Evolutionary conservation across 35 echinoderm and acorn worm genomes (phyloP).

Genomic region (Hemicentrotus pulcherrimus): DNA sequence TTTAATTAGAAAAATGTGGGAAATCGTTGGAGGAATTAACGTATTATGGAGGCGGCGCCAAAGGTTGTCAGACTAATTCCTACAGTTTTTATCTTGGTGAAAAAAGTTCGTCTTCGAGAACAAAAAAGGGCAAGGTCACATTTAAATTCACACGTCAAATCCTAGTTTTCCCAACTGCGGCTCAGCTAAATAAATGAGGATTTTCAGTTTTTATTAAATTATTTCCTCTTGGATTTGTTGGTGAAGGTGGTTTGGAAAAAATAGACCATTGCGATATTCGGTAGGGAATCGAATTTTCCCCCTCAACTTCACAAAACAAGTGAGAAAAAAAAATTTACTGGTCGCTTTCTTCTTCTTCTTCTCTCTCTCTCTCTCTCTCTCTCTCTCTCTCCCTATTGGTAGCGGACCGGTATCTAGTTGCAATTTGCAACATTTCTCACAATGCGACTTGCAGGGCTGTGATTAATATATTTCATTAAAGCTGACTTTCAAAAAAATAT

Average conservation of each 20-base stretch:
- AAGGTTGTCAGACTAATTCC: background rate
- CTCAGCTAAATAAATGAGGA: conserved; percentile 2
- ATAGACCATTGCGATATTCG: background rate
- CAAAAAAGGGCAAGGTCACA: background rate
- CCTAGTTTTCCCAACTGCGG: background rate
- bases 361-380: too few relatives aligned
- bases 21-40: background rate
- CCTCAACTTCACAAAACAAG: too few relatives aligned
- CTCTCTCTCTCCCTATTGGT: too few relatives aligned
- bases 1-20: conserved; percentile 39
- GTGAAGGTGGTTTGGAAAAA: background rate
- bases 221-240: background rate
- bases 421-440: too few relatives aligned
- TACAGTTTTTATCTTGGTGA: background rate
- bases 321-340: too few relatives aligned
- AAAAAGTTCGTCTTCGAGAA: background rate
- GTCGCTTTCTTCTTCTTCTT: too few relatives aligned
- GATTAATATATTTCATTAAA: too few relatives aligned
- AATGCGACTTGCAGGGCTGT: too few relatives aligned
- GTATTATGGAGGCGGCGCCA: conserved; percentile 29
- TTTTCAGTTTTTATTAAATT: background rate
- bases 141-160: conserved; percentile 5
- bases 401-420: too few relatives aligned
- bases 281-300: too few relatives aligned
- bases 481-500: too few relatives aligned